Conservation (phyloP, 2,888 invertebrate species). For the Luperina testacea region DNA sequence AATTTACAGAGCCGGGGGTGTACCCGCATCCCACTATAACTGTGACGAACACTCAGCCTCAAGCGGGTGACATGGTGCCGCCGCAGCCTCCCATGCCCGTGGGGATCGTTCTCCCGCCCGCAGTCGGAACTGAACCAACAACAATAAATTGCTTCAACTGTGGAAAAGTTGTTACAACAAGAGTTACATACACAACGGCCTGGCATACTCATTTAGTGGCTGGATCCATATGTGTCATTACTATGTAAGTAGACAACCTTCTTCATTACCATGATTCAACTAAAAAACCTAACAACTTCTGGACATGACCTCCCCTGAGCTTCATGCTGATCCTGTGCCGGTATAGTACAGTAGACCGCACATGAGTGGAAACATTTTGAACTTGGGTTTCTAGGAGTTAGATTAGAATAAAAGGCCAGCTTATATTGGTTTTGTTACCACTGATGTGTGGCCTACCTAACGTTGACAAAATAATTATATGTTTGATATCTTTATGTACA, state of each 20-base stretch:
- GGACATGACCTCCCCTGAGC: not conserved
- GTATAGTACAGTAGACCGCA: not conserved
- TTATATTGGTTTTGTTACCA: not conserved
- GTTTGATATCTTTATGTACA: not conserved
- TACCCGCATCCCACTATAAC: constrained; percentile 83
- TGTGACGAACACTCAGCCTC: constrained; percentile 78
- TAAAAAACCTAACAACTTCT: not conserved
- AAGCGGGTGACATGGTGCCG: constrained; percentile 72
- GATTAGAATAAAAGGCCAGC: not conserved
- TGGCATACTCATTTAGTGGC: constrained; percentile 88
- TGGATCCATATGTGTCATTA: constrained; percentile 86
- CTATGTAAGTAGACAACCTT: constrained; percentile 80
- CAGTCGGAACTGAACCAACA: constrained; percentile 86
- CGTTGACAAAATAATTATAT: not conserved
- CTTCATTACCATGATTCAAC: not conserved
- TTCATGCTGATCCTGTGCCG: not conserved
- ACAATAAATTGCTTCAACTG: constrained; percentile 87
- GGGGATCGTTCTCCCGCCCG: constrained; percentile 82
- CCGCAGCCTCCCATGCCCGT: constrained; percentile 76
- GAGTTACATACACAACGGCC: constrained; percentile 87
- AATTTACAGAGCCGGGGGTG: constrained; percentile 84
- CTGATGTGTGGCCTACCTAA: not conserved
- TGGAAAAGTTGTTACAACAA: constrained; percentile 85
- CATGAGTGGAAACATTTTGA: not conserved
- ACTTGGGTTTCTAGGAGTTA: not conserved